Conservation (phyloP, 2,113 vertebrate species). For the Gasterosteus aculeatus region DNA sequence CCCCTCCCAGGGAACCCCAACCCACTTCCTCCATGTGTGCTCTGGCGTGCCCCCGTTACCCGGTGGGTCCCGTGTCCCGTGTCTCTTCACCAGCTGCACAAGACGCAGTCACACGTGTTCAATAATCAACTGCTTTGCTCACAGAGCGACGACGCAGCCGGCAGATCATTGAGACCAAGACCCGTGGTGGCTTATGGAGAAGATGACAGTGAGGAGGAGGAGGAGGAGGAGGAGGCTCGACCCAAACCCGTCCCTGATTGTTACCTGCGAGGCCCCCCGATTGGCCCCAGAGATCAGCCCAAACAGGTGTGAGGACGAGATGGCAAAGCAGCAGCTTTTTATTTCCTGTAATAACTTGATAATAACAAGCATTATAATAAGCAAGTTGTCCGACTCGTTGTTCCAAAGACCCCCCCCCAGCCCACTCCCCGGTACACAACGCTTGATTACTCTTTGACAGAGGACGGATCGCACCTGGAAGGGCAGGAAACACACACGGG, state of each 20-base stretch:
- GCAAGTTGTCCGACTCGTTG: too few species aligned
- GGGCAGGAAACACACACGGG: background rate
- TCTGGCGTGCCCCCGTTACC: too few species aligned
- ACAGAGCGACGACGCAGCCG: constrained; percentile 16
- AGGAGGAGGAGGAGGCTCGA: constrained; percentile 50
- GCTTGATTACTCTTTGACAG: constrained; percentile 50
- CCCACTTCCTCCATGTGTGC: too few species aligned
- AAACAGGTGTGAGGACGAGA: constrained; percentile 60
- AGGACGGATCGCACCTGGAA: background rate
- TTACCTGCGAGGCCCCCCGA: constrained; percentile 61
- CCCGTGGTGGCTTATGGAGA: constrained; percentile 28
- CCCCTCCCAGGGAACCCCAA: too few species aligned
- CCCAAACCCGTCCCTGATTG: constrained; percentile 32
- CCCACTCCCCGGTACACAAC: background rate
- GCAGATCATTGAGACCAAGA: constrained; percentile 45
- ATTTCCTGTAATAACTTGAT: background rate
- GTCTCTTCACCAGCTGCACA: too few species aligned
- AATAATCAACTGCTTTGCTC: background rate
- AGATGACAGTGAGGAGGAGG: constrained; percentile 29
- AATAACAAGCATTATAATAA: too few species aligned
- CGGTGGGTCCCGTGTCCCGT: too few species aligned
- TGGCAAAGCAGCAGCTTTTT: background rate
- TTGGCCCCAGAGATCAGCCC: constrained; percentile 21
- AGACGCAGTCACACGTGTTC: too few species aligned
- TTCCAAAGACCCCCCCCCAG: too few species aligned